These are phyloP conservation scores for Drosophila willistoni DNA, from an alignment of 1,140 invertebrate genomes.

Conservation along the genomic window DNA sequence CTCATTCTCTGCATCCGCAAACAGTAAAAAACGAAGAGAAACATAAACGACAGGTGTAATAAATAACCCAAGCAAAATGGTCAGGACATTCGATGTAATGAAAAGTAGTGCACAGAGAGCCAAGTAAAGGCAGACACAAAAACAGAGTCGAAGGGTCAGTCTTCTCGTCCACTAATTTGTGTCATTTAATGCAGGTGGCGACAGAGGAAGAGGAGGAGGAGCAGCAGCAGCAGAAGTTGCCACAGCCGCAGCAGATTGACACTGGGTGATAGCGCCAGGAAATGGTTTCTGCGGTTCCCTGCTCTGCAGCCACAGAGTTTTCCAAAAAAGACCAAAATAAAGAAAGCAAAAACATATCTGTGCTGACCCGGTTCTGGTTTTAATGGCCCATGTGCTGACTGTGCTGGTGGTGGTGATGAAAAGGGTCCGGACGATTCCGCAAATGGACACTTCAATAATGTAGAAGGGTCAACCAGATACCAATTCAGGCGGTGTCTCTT, in stretches of 20 bases:
- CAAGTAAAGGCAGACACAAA: slow-evolving; percentile 7
- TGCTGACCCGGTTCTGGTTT: slow-evolving; percentile 64
- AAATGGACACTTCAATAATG: slow-evolving; percentile 38
- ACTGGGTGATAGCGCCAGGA: slow-evolving; percentile 65
- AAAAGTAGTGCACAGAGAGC: slow-evolving; percentile 34
- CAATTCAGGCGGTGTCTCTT: slow-evolving; percentile 8
- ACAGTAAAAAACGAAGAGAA: slow-evolving; percentile 47
- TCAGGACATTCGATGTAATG: slow-evolving; percentile 54
- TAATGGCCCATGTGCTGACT: background rate
- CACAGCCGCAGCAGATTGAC: slow-evolving; percentile 65
- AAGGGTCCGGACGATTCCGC: background rate
- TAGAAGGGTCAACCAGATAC: slow-evolving; percentile 23
- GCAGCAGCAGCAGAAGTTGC: slow-evolving; percentile 13
- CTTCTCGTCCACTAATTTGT: slow-evolving; percentile 66
- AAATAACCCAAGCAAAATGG: slow-evolving; percentile 68
- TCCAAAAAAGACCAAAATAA: slow-evolving; percentile 45
- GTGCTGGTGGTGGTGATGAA: background rate
- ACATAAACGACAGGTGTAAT: slow-evolving; percentile 78
- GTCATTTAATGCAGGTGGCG: slow-evolving; percentile 77
- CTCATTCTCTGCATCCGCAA: background rate
- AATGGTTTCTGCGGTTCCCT: slow-evolving; percentile 55
- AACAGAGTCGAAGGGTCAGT: slow-evolving; percentile 6
- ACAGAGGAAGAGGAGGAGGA: slow-evolving; percentile 57
- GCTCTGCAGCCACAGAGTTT: slow-evolving; percentile 47
- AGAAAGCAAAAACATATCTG: slow-evolving; percentile 28